Base-by-base conservation (phyloP, 2,888 invertebrate species). In the Boloria selene region DNA sequence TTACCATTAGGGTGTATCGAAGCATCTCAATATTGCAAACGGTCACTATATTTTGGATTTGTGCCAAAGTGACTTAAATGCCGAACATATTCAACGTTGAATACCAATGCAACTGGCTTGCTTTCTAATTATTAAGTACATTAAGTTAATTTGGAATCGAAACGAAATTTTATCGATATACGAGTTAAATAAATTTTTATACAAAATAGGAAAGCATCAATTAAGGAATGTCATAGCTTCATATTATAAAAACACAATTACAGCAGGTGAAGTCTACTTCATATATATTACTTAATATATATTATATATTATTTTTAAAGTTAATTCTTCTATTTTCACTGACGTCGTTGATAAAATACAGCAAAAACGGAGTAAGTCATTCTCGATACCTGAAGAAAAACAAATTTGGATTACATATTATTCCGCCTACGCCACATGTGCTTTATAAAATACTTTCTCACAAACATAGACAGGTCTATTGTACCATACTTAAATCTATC, bases 301-400 rank as follows among this genome's bases (percentile, higher is more conserved):
- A 22, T 38, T 38, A n/a, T n/a, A 38, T 38, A 38, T 38, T 38
- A 38, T 38, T 38, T 38, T 38, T n/a, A 7, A 7, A 49, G 13
- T 2, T 16, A 16, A n/a, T 31, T 17, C 31, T 53, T 45, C 42
- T 10, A 60, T 59, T 52, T 63, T 68, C 63, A 62, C n/a, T 70
- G 63, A 22, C 85, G 81, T 71, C 85, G 79, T 70, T 88, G 83
- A 68, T 90, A 90, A 75, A 90, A 88, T 58, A 90, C 90, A n/a
- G 89, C 90, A 70, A 89, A 88, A 18, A 90, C 76, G 2, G 90
- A 90, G 74, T 90, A 90, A 42, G 89, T 90, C 84, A 83, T 86
- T 74, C 87, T 83, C 52, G 87, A 86, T 42, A 89, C 90, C 90
- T 90, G 79, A 65, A 76, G 81, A 64, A 63, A 68, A 70, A 65